Evolutionary conservation across 1,140 invertebrate species (phyloP).

Genomic region (Wiebesia pumilae): DNA sequence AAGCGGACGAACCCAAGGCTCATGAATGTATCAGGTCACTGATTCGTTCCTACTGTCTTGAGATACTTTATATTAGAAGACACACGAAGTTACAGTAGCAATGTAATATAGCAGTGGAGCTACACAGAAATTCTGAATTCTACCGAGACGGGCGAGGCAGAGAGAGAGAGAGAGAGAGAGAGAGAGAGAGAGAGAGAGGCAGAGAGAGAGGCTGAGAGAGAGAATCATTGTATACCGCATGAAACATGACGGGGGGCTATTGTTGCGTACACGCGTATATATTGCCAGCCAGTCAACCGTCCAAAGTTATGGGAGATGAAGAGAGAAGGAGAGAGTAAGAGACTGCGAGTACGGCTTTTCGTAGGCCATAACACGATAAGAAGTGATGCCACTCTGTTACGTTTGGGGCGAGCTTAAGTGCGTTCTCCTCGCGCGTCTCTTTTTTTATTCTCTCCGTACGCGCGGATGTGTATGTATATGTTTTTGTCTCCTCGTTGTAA

Average conservation of each 20-base stretch:
- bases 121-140: background rate
- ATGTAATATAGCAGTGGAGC: background rate
- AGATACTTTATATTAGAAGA: slow-evolving; percentile 64
- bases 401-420: slow-evolving; percentile 69
- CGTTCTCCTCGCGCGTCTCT: slow-evolving; percentile 28
- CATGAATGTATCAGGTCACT: slow-evolving; percentile 53
- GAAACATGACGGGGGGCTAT: slow-evolving; percentile 72
- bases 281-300: slow-evolving; percentile 45
- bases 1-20: background rate
- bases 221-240: slow-evolving; percentile 68
- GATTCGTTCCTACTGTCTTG: slow-evolving; percentile 70
- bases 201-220: slow-evolving; percentile 56
- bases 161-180: background rate
- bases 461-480: background rate
- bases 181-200: slow-evolving; percentile 13
- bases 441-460: background rate
- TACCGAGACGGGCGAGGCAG: background rate
- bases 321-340: slow-evolving; percentile 11
- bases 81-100: background rate
- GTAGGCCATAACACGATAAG: slow-evolving; percentile 72
- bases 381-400: slow-evolving; percentile 72
- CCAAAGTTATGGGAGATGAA: slow-evolving; percentile 25
- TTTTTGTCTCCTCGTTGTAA: slow-evolving; percentile 49
- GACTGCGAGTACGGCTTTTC: slow-evolving; percentile 38
- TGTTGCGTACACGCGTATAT: slow-evolving; percentile 68